Percentiles rank a stretch among this genome's conserved stretches.
phyloP scores from a whole-genome alignment of 2,113 vertebrate species.

The Galeopterus variegatus region DNA sequence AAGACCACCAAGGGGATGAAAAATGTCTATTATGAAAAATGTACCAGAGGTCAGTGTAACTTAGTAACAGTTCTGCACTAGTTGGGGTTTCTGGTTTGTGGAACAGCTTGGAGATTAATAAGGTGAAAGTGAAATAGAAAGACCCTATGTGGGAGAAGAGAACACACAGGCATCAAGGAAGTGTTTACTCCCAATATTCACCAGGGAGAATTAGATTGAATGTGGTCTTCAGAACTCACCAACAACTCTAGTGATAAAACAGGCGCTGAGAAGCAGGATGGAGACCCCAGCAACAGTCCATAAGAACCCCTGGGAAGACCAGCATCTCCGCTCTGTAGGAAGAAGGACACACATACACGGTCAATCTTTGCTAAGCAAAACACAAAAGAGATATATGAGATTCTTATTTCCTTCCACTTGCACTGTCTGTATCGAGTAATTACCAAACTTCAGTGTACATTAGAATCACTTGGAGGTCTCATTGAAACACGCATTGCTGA shows the following conservation, averaged over 20 bases:
- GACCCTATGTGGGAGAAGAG: not conserved
- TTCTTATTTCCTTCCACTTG: not conserved
- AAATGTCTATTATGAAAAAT: not conserved
- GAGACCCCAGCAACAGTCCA: constrained; percentile 46
- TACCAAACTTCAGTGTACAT: not conserved
- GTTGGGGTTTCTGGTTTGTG: constrained; percentile 1
- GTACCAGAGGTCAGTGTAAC: not conserved
- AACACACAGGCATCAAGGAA: not conserved
- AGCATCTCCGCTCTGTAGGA: constrained; percentile 55
- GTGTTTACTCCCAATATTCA: not conserved
- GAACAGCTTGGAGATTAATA: not conserved
- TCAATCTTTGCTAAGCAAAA: not conserved
- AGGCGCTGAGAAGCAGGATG: constrained; percentile 74
- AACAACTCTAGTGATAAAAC: constrained; percentile 76
- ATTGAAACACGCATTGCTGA: not conserved
- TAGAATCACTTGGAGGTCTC: not conserved
- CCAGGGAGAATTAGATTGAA: not conserved
- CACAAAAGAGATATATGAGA: not conserved
- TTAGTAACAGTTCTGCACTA: not conserved
- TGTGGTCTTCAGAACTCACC: constrained; percentile 69
- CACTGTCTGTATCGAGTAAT: not conserved
- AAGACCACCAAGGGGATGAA: not conserved
- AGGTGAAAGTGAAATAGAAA: not conserved
- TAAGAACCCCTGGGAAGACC: not conserved
- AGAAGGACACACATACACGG: not conserved